These are phyloP conservation scores for Chloropsis hardwickii DNA, from an alignment of 2,113 vertebrate genomes.

Conservation along the genomic window DNA sequence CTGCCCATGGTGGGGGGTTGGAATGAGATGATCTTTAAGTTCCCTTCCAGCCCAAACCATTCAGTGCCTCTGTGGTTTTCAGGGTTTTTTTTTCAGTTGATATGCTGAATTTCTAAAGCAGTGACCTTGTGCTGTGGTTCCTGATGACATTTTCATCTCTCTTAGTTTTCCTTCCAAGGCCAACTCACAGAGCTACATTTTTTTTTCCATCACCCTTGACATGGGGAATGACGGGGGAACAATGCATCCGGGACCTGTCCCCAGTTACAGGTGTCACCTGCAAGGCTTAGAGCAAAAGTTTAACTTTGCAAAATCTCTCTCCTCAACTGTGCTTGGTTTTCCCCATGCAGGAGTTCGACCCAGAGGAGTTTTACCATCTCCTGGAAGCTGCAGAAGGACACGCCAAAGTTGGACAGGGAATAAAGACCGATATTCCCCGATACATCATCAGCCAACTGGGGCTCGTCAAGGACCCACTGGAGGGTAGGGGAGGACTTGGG, in stretches of 20 bases:
- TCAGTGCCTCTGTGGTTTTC: neutral
- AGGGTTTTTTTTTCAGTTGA: neutral
- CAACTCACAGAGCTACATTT: neutral
- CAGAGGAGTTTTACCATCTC: constrained; percentile 95
- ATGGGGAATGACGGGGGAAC: accelerated
- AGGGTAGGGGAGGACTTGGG: constrained; percentile 72
- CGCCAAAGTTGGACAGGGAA: constrained; percentile 89
- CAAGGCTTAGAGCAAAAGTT: neutral
- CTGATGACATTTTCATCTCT: neutral
- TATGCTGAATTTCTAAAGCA: neutral
- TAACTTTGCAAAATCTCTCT: neutral
- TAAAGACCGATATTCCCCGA: constrained; percentile 92
- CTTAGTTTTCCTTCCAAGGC: neutral
- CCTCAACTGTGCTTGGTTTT: neutral
- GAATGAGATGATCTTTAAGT: neutral
- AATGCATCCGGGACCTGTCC: neutral
- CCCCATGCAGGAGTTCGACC: constrained; percentile 87
- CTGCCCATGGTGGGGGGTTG: neutral
- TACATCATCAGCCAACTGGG: constrained; percentile 97
- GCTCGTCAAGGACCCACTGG: constrained; percentile 85
- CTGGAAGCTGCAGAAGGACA: constrained; percentile 95
- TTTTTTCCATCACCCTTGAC: neutral
- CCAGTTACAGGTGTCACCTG: neutral
- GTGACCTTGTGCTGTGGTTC: neutral
- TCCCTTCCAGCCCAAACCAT: neutral